phyloP scores from a whole-genome alignment of 2,888 invertebrate genomes.

The Coecobrya sp. region DNA sequence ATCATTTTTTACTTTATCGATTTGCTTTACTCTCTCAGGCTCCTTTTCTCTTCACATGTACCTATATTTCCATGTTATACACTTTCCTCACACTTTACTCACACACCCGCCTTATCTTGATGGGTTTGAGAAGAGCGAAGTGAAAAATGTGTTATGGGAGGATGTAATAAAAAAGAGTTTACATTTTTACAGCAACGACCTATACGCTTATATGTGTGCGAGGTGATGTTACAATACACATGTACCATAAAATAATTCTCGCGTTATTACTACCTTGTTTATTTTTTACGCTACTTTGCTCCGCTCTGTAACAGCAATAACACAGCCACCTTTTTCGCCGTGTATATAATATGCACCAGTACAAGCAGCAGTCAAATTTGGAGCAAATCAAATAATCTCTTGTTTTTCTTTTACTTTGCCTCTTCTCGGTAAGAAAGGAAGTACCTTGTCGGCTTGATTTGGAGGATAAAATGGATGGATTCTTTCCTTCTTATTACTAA shows the following conservation, averaged over 20 bases:
- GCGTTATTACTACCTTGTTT: slow-evolving; percentile 42
- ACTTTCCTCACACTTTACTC: neutral
- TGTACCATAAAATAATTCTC: slow-evolving; percentile 46
- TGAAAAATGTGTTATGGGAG: slow-evolving; percentile 49
- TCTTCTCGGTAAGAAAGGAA: slow-evolving; percentile 1
- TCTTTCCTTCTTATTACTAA: neutral
- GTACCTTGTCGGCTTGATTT: slow-evolving; percentile 39
- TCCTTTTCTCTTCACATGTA: neutral
- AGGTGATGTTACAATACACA: neutral
- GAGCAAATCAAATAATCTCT: slow-evolving; percentile 49
- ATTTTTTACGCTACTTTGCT: slow-evolving; percentile 31
- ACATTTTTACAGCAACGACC: slow-evolving; percentile 4
- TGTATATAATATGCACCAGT: neutral
- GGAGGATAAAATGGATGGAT: neutral
- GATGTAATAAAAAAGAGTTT: slow-evolving; percentile 53
- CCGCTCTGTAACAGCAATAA: slow-evolving; percentile 1
- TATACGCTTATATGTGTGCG: neutral
- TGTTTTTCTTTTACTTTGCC: neutral
- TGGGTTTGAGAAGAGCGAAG: slow-evolving; percentile 34
- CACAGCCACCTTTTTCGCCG: neutral
- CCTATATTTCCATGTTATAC: neutral
- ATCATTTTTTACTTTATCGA: slow-evolving; percentile 55
- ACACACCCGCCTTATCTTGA: slow-evolving; percentile 24
- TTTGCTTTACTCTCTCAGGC: slow-evolving; percentile 23
- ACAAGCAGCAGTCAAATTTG: slow-evolving; percentile 33